Percentiles rank a stretch among this genome's conserved stretches.
Conservation (phyloP, 2,797 vertebrate species). For the Channa striata region DNA sequence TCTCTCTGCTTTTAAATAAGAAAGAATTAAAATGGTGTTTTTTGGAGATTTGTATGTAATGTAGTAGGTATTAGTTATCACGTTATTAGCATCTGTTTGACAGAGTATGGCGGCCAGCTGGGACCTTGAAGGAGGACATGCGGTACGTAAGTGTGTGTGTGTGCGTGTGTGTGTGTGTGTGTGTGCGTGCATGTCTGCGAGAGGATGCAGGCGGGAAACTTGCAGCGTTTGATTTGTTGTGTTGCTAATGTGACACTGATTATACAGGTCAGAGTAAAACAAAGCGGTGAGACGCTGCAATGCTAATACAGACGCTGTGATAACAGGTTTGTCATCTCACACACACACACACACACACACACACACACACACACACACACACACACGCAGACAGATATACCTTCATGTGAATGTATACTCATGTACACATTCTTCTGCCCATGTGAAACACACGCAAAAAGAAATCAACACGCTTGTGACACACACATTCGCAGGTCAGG, state of each 20-base stretch:
- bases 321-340: conserved; percentile 71
- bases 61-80: conserved; percentile 98
- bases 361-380: conserved; percentile 1
- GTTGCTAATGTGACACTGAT: conserved; percentile 99
- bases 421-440: conserved; percentile 33
- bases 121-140: conserved; percentile 94
- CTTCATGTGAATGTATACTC: conserved; percentile 25
- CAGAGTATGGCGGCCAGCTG: conserved; percentile 96
- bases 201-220: conserved; percentile 62
- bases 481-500: conserved; percentile 50
- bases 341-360: conserved; percentile 30
- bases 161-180: too few species aligned
- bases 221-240: conserved; percentile 96
- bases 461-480: conserved; percentile 35
- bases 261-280: conserved; percentile 99
- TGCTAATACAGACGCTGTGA: conserved; percentile 90
- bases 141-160: neutral
- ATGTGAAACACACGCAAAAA: conserved; percentile 33
- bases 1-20: conserved; percentile 76
- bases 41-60: conserved; percentile 88
- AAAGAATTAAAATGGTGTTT: conserved; percentile 80
- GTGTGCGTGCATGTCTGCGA: conserved; percentile 37
- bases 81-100: conserved; percentile 99
- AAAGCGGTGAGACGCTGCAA: conserved; percentile 92
- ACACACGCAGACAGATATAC: conserved; percentile 43